phyloP scores from a whole-genome alignment of 2,113 vertebrate genomes.

The Craseonycteris thonglongyai region DNA sequence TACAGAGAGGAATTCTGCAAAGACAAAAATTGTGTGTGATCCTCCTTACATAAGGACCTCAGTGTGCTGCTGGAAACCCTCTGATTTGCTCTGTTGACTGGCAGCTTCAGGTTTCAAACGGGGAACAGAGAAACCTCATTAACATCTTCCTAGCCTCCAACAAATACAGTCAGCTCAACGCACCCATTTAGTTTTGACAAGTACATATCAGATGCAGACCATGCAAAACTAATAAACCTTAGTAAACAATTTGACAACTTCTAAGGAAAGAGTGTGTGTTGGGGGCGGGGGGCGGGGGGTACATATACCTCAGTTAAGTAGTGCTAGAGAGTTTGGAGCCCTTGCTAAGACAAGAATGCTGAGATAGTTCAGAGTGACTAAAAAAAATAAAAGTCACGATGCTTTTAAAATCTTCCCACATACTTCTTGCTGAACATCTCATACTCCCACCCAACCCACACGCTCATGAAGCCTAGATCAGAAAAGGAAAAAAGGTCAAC shows the following conservation, averaged over 20 bases:
- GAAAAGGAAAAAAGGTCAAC: not conserved
- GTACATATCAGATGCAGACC: slow-evolving; percentile 1
- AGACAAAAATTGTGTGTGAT: slow-evolving; percentile 74
- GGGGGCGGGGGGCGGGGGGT: too few species aligned
- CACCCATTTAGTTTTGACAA: not conserved
- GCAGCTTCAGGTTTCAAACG: slow-evolving; percentile 67
- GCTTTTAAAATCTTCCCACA: slow-evolving; percentile 22
- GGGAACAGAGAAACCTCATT: slow-evolving; percentile 23
- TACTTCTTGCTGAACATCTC: not conserved
- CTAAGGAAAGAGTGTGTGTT: not conserved
- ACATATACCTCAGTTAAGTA: not conserved
- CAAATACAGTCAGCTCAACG: not conserved
- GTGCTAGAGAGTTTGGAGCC: not conserved
- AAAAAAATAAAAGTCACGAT: not conserved
- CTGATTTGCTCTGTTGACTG: slow-evolving; percentile 59
- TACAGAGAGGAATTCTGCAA: slow-evolving; percentile 72
- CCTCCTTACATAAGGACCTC: slow-evolving; percentile 55
- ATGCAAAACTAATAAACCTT: not conserved
- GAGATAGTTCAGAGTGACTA: not conserved
- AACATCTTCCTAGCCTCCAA: not conserved
- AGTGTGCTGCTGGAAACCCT: slow-evolving; percentile 64
- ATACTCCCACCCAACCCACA: not conserved
- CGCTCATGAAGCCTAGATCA: not conserved
- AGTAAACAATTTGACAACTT: not conserved
- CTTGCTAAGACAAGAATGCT: not conserved